phyloP scores from a whole-genome alignment of 2,888 invertebrate genomes.

The Drosophila formosana region DNA sequence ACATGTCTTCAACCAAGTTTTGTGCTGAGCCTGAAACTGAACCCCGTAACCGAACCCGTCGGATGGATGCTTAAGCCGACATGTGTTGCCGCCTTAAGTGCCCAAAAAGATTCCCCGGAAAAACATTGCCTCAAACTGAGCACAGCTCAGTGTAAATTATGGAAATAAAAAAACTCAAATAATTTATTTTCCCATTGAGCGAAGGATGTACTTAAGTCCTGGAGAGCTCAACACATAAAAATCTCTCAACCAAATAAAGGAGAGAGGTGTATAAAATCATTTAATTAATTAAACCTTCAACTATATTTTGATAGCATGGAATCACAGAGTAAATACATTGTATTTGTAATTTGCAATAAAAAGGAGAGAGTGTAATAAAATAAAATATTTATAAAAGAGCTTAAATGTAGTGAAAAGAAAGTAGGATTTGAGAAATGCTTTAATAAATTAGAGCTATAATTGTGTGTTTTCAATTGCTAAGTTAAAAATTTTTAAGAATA shows the following conservation, averaged over 20 bases:
- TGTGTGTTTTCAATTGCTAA: not conserved
- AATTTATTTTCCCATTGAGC: conserved; percentile 32
- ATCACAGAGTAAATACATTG: no score
- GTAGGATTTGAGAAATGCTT: no score
- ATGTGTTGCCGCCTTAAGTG: conserved; percentile 66
- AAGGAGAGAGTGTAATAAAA: no score
- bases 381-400: no score
- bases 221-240: not conserved
- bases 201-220: not conserved
- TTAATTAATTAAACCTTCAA: not conserved
- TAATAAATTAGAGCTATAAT: no score
- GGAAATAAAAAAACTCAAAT: conserved; percentile 32
- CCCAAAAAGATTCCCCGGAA: conserved; percentile 62
- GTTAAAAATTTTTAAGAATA: no score
- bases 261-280: not conserved
- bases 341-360: no score
- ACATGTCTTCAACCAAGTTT: conserved; percentile 64
- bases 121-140: conserved; percentile 21
- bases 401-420: no score
- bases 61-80: conserved; percentile 67
- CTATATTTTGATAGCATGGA: not conserved
- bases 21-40: conserved; percentile 28
- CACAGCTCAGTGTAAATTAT: conserved; percentile 29
- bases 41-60: conserved; percentile 8
- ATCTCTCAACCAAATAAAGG: conserved; percentile 18